Conservation (phyloP, 2,888 invertebrate genomes). For the Cosmia pyralina region DNA sequence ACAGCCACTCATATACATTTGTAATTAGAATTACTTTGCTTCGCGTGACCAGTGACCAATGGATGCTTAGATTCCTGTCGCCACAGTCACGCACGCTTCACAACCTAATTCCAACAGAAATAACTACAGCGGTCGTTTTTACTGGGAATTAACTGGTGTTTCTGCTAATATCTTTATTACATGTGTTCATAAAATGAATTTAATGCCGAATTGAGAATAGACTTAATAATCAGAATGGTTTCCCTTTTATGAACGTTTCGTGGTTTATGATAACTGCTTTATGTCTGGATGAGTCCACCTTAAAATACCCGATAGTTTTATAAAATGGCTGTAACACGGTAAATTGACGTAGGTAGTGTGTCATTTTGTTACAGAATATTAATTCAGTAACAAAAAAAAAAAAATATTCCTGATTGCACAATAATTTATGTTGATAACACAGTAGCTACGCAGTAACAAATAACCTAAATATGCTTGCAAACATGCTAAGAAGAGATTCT, state of each 20-base stretch:
- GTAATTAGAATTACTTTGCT: slow-evolving; percentile 38
- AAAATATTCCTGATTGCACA: no score
- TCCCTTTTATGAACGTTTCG: not conserved
- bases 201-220: slow-evolving; percentile 4
- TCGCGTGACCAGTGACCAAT: slow-evolving; percentile 57
- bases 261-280: not conserved
- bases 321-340: not conserved
- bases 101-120: slow-evolving; percentile 56
- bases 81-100: slow-evolving; percentile 54
- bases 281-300: not conserved
- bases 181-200: slow-evolving; percentile 21
- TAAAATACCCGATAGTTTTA: not conserved
- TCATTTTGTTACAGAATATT: not conserved
- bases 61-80: slow-evolving; percentile 42
- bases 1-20: slow-evolving; percentile 47
- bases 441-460: not conserved
- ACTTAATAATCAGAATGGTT: not conserved
- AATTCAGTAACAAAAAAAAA: no score
- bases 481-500: no score
- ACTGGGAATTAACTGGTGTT: slow-evolving; percentile 37
- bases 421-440: not conserved
- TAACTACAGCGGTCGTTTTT: slow-evolving; percentile 38
- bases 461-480: not conserved
- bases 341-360: not conserved
- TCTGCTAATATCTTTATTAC: slow-evolving; percentile 39